Evolutionary conservation across 2,888 invertebrate species (phyloP).

Genomic region (Leucozona laternaria): DNA sequence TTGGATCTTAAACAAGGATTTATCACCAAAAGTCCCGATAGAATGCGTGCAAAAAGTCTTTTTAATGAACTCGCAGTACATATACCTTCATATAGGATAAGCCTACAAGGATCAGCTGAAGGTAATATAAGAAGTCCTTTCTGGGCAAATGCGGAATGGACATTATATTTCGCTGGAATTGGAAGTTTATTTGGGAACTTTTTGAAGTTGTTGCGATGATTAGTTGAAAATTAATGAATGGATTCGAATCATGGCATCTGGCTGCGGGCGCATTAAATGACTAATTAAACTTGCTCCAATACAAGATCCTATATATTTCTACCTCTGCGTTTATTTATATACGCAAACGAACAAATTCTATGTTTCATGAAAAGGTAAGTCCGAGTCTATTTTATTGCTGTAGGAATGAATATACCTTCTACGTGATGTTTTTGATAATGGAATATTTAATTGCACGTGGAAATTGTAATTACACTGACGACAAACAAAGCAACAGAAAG

Average conservation of each 20-base stretch:
- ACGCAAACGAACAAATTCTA: slow-evolving; percentile 41
- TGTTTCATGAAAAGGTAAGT: slow-evolving; percentile 11
- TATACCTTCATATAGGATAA: slow-evolving; percentile 7
- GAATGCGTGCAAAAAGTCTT: slow-evolving; percentile 61
- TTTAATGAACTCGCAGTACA: slow-evolving; percentile 39
- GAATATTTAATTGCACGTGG: slow-evolving; percentile 75
- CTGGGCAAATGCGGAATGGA: neutral
- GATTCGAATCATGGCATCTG: slow-evolving; percentile 69
- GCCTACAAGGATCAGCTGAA: neutral
- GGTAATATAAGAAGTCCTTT: neutral
- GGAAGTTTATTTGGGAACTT: slow-evolving; percentile 64
- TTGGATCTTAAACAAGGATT: slow-evolving; percentile 55
- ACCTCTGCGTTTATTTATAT: neutral
- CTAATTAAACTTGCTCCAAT: slow-evolving; percentile 70
- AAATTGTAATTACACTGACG: slow-evolving; percentile 71
- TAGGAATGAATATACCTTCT: neutral
- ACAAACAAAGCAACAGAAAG: slow-evolving; percentile 57
- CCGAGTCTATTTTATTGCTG: slow-evolving; percentile 7
- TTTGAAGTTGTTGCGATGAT: slow-evolving; percentile 59
- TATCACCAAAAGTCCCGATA: slow-evolving; percentile 65
- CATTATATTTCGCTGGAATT: slow-evolving; percentile 21
- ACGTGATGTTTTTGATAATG: slow-evolving; percentile 75
- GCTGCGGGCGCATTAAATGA: slow-evolving; percentile 62
- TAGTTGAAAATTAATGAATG: slow-evolving; percentile 75
- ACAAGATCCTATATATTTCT: slow-evolving; percentile 27